Evolutionary conservation across 2,113 vertebrate species (phyloP).

Genomic region (Rattus rattus): DNA sequence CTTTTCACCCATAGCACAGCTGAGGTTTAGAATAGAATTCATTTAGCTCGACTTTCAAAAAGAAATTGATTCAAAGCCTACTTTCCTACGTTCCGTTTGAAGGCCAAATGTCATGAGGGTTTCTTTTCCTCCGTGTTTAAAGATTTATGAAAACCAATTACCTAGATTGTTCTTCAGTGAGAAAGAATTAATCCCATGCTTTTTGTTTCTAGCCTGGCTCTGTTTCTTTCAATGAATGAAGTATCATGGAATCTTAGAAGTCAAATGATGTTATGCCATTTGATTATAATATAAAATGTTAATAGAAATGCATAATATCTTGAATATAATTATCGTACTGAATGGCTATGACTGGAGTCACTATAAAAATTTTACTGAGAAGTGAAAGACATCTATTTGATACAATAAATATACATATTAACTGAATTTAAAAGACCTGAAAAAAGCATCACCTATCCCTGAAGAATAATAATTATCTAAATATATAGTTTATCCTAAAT

Average conservation of each 20-base stretch:
- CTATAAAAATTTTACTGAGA: not conserved
- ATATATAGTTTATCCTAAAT: not conserved
- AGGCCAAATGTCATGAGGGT: conserved; percentile 24
- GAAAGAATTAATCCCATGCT: not conserved
- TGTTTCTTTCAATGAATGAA: not conserved
- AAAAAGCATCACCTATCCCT: not conserved
- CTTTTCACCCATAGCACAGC: conserved; percentile 70
- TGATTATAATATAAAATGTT: not conserved
- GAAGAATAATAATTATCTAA: not conserved
- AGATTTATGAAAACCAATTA: conserved; percentile 63
- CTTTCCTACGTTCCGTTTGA: conserved; percentile 57
- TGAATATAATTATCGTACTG: not conserved
- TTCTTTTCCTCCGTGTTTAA: conserved; percentile 28
- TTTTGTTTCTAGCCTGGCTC: not conserved
- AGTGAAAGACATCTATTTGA: not conserved
- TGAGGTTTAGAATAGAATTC: conserved; percentile 71
- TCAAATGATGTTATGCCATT: not conserved
- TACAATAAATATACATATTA: not conserved
- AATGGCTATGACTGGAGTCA: not conserved
- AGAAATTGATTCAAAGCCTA: conserved; percentile 54
- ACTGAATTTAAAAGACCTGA: not conserved
- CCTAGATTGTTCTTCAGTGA: conserved; percentile 12
- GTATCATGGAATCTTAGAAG: not conserved
- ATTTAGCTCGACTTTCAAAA: conserved; percentile 72
- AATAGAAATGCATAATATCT: not conserved